Percentiles rank a stretch among this genome's conserved stretches.
Conservation (phyloP, 2,113 vertebrate genomes). For the Alouatta palliata region DNA sequence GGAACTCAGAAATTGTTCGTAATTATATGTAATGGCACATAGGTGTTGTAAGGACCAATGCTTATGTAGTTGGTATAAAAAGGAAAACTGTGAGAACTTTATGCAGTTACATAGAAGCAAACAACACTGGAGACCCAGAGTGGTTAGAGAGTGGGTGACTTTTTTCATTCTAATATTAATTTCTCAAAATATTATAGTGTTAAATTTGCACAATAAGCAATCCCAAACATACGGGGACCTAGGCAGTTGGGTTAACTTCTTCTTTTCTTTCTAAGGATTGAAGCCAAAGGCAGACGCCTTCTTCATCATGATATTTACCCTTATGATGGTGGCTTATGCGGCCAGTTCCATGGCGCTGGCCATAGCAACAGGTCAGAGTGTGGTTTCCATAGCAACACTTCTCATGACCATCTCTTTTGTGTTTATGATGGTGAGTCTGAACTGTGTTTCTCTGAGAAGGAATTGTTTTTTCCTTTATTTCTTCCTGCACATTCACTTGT, state of each 20-base stretch:
- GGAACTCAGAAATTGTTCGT: not conserved
- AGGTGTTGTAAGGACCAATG: not conserved
- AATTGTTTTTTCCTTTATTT: not conserved
- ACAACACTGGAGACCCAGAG: not conserved
- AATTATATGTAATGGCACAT: not conserved
- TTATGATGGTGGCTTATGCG: constrained; percentile 89
- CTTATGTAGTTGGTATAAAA: not conserved
- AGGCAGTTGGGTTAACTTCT: not conserved
- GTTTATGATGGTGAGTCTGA: constrained; percentile 93
- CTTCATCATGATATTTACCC: constrained; percentile 91
- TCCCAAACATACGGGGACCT: no score
- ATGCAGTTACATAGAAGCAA: not conserved
- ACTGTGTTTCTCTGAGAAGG: not conserved
- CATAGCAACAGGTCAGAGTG: constrained; percentile 91
- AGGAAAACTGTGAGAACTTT: not conserved
- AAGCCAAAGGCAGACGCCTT: constrained; percentile 86
- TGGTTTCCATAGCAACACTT: constrained; percentile 92
- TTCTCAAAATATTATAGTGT: not conserved
- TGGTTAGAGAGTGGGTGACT: not conserved
- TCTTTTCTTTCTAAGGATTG: constrained; percentile 84
- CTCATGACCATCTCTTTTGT: constrained; percentile 92
- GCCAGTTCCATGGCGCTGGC: constrained; percentile 93
- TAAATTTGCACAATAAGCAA: not conserved
- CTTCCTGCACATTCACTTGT: not conserved
- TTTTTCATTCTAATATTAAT: not conserved